phyloP scores from a whole-genome alignment of 2,113 vertebrate species.

The Litocranius walleri region DNA sequence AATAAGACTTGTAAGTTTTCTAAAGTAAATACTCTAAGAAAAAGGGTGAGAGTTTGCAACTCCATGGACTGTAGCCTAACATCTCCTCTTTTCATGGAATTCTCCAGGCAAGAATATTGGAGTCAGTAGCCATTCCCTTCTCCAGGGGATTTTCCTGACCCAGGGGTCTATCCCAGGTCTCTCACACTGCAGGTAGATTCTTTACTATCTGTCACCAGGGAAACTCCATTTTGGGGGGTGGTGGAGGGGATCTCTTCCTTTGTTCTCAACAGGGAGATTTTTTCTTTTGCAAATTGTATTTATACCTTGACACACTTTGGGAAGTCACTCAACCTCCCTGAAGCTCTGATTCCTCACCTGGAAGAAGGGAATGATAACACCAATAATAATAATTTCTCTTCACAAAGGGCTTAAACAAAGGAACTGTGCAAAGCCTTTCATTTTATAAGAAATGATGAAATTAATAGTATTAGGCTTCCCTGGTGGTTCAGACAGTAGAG shows the following conservation, averaged over 20 bases:
- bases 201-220: neutral
- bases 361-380: neutral
- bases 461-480: neutral
- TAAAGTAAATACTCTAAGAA: neutral
- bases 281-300: neutral
- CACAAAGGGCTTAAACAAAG: neutral
- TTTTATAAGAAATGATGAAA: neutral
- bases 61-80: neutral
- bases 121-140: neutral
- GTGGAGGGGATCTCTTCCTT: neutral
- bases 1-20: constrained; percentile 2
- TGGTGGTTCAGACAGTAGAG: neutral
- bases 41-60: neutral
- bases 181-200: neutral
- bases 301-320: neutral
- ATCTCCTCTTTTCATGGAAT: neutral
- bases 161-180: neutral
- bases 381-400: neutral
- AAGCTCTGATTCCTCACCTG: neutral
- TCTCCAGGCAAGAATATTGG: neutral
- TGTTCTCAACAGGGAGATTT: neutral
- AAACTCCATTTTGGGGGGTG: neutral
- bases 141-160: neutral
- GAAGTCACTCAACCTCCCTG: neutral
- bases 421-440: neutral